phyloP scores from a whole-genome alignment of 1,140 invertebrate genomes.

The Palaemon carinicauda region DNA sequence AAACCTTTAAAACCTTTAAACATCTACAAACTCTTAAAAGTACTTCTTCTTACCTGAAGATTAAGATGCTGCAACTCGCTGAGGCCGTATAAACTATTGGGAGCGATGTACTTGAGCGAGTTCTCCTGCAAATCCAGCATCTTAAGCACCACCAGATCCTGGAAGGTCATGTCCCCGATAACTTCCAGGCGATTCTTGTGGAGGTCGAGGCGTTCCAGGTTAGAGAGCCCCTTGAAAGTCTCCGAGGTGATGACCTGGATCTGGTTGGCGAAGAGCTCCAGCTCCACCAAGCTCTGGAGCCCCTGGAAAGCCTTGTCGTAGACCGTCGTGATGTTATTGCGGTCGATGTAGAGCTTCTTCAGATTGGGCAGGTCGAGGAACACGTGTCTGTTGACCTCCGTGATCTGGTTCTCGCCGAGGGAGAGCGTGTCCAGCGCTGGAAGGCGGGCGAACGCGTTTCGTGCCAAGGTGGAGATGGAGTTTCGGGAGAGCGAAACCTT shows the following conservation, averaged over 20 bases:
- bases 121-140: constrained; percentile 79
- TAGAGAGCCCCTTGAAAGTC: constrained; percentile 74
- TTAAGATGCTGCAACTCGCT: constrained; percentile 73
- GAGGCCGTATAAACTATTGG: constrained; percentile 76
- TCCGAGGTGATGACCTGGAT: constrained; percentile 70
- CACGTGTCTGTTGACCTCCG: constrained; percentile 74
- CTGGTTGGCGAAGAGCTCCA: constrained; percentile 77
- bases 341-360: constrained; percentile 72
- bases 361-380: constrained; percentile 76
- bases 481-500: constrained; percentile 64
- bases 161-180: constrained; percentile 78
- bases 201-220: constrained; percentile 73
- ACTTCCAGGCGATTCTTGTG: constrained; percentile 76
- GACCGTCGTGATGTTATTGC: constrained; percentile 76
- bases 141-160: constrained; percentile 75
- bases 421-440: constrained; percentile 74
- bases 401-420: constrained; percentile 76
- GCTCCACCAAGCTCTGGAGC: constrained; percentile 72
- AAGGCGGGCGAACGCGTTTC: constrained; percentile 73
- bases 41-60: constrained; percentile 65
- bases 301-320: constrained; percentile 77
- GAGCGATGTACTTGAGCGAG: constrained; percentile 73
- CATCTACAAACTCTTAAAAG: neutral
- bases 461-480: constrained; percentile 28
- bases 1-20: no score